Evolutionary conservation across 37 sponge, comb jelly and placozoan genomes (phyloP).

Genomic region (Dysidea cf. avara): DNA sequence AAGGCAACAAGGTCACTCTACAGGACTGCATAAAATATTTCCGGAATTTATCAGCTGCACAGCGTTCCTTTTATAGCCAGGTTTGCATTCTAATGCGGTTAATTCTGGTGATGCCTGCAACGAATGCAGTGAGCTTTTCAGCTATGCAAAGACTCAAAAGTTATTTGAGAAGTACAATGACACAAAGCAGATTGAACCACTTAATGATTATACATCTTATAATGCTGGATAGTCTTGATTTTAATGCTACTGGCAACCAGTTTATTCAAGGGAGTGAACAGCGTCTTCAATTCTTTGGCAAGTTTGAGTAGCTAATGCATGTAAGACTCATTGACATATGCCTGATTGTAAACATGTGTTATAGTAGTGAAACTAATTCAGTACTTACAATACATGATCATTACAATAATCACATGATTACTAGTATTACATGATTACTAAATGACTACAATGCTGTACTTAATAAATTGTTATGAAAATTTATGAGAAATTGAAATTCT

Average conservation of each 20-base stretch:
- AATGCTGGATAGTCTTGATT: constrained; percentile 35
- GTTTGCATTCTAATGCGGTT: constrained; percentile 35
- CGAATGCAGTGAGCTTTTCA: constrained; percentile 43
- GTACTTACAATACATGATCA: too few species aligned
- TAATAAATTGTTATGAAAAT: too few species aligned
- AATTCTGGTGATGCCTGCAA: constrained; percentile 44
- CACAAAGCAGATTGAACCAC: constrained; percentile 39
- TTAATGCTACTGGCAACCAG: constrained; percentile 46
- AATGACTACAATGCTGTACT: too few species aligned
- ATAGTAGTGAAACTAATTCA: too few species aligned
- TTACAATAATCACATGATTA: too few species aligned
- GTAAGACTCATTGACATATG: too few species aligned
- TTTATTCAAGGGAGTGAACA: constrained; percentile 67
- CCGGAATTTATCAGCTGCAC: constrained; percentile 24
- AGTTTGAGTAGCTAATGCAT: constrained; percentile 15
- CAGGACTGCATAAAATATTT: constrained; percentile 23
- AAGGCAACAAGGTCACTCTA: constrained; percentile 2
- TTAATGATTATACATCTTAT: constrained; percentile 49
- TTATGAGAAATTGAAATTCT: too few species aligned
- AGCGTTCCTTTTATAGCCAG: constrained; percentile 30
- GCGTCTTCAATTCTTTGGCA: constrained; percentile 53
- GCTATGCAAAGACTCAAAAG: constrained; percentile 40
- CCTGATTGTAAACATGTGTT: too few species aligned
- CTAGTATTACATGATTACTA: too few species aligned
- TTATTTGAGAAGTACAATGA: constrained; percentile 54